Percentiles rank a stretch among this genome's conserved stretches.
phyloP scores from a whole-genome alignment of 2,888 invertebrate genomes.

The Drosophila atripex region DNA sequence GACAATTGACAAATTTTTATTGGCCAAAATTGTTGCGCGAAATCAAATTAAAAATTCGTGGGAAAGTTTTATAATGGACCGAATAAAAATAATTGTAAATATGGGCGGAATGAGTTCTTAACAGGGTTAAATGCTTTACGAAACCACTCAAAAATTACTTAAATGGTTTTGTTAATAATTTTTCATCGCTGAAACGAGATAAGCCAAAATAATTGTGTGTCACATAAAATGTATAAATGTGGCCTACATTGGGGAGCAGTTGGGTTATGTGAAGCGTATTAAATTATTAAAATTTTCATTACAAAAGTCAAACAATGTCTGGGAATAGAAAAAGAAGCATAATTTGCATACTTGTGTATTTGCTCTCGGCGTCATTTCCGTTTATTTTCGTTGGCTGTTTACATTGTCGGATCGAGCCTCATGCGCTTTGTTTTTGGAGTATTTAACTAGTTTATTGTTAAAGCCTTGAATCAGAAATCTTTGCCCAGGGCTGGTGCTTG shows the following conservation, averaged over 20 bases:
- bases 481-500: constrained; percentile 24
- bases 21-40: neutral
- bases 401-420: constrained; percentile 20
- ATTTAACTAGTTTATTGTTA: constrained; percentile 56
- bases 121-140: neutral
- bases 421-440: constrained; percentile 56
- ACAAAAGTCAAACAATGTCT: constrained; percentile 59
- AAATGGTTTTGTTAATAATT: neutral
- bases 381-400: constrained; percentile 22
- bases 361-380: constrained; percentile 9
- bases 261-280: constrained; percentile 42
- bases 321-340: constrained; percentile 33
- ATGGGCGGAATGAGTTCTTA: neutral
- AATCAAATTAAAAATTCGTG: constrained; percentile 3
- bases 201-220: constrained; percentile 37
- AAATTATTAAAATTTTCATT: constrained; percentile 67
- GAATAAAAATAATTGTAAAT: neutral
- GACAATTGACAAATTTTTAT: too few relatives aligned
- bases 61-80: neutral
- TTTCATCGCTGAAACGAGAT: neutral
- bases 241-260: constrained; percentile 5
- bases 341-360: constrained; percentile 48
- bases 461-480: constrained; percentile 45
- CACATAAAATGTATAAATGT: constrained; percentile 48
- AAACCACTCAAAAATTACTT: neutral